Base-by-base conservation (phyloP, 2,888 invertebrate species). In the Morpho achilles region DNA sequence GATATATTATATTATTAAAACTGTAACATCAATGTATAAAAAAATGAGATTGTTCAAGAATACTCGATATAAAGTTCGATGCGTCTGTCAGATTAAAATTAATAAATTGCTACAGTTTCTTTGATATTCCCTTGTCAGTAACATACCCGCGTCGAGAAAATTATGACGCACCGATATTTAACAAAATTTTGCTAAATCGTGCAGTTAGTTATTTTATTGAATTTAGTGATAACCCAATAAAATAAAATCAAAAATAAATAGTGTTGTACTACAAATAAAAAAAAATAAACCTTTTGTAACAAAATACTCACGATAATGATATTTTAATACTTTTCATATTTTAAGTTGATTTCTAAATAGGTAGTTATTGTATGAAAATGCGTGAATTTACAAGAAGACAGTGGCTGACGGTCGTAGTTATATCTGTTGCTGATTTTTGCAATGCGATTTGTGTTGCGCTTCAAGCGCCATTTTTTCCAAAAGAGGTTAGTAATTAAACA, bases 381-480 rank as follows among this genome's bases (percentile, higher is more conserved):
- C 91, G 91, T 80, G 90, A 93, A 67, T 95, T 95, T 75, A 93
- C 94, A 1, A 93, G 91, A 73, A 89, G 95, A 72, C 96, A 96
- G 84, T 95, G 95, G 95, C 81, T 94, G 69, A 96, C 95, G 1
- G 90, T 96, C 49, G 87, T 95, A 45, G 94, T 95, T 51, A 95
- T 96, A 76, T 94, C 95, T 40, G 92, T 96, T 64, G 95, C 95
- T 10, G 96, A 96, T 82, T 96, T 96, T 81, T 95, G 95, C 72
- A 95, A 96, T 77, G 96, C 96, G 3, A 93, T 96, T 64, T 96
- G 96, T 80, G 95, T 96, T 1, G 96, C 96, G 0, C 82, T 96
- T 2, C 96, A 96, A 75, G 96, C 96, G 2, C 96, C 96, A 0
- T 96, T 97, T 80, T 97, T 96, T 78, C 96, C 96, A 0, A 92